Evolutionary conservation across 2,888 invertebrate species (phyloP), one percentile per base, ranked within the genome.

Genomic region (Nebria brevicollis): DNA sequence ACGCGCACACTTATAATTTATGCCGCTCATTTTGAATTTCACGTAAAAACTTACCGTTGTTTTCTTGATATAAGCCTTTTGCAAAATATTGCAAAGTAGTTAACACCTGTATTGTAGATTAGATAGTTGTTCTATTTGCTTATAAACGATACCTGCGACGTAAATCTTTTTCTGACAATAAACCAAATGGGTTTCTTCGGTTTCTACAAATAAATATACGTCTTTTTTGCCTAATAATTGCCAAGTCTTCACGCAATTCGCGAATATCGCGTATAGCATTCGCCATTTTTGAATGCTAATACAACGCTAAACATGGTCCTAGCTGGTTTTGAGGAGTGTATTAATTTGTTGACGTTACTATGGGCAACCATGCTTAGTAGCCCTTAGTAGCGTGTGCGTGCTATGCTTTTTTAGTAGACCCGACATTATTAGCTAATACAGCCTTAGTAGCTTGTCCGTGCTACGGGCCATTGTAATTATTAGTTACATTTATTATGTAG

Each of bases 191-290:
- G 54, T 26, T 76, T 34, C n/a, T 76, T 26, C 66, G 76, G 41
- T 66, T 20, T 13, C 66, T 66, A 65, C 41, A 66, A 26, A 75
- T 41, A 76, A 76, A 34, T 66, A 26, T 13, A 65, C 25, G 43
- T 66, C 41, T 76, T 41, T n/a, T 76, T 66, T n/a, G 66, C n/a
- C 76, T 76, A 76, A 66, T 76, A 34, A 76, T 66, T 34, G 64
- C 65, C 2, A 6, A 15, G 65, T 66, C 34, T 76, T 25, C 66
- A 11, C 76, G 13, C 34, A 15, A 2, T 8, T 34, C 76, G 26
- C 76, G 41, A 41, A 76, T 76, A 42, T 41, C 1, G 26, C 41
- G 2, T 76, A 42, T 41, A 6, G 26, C 41, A 15, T 76, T 42
- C 26, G 76, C 76, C 76, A 76, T 76, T n/a, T 75, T 65, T 65